Percentiles rank a stretch among this genome's conserved stretches.
phyloP scores from a whole-genome alignment of 2,797 vertebrate species.

The Rhinogobio ventralis region DNA sequence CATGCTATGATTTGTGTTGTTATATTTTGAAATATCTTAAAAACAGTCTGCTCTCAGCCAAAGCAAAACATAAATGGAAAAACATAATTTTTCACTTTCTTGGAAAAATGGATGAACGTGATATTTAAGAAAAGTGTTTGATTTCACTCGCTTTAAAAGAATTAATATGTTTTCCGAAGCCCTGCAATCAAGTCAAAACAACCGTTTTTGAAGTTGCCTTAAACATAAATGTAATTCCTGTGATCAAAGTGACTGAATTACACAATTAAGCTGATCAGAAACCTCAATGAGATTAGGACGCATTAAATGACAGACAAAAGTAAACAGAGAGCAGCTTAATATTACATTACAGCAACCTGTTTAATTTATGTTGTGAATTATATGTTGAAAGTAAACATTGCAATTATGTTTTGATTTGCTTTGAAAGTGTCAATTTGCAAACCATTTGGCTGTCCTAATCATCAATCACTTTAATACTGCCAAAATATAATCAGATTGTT shows the following conservation, averaged over 20 bases:
- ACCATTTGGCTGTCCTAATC: neutral
- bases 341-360: constrained; percentile 14
- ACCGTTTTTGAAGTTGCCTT: constrained; percentile 61
- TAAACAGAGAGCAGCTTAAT: constrained; percentile 40
- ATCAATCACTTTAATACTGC: neutral
- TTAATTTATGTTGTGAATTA: constrained; percentile 1
- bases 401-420: neutral
- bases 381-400: constrained; percentile 22
- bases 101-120: neutral
- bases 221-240: constrained; percentile 62
- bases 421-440: constrained; percentile 2
- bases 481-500: constrained; percentile 36
- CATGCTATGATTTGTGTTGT: neutral
- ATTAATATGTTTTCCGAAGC: constrained; percentile 46
- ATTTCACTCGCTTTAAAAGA: constrained; percentile 47
- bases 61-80: constrained; percentile 37
- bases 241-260: constrained; percentile 74
- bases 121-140: constrained; percentile 44
- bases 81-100: neutral
- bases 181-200: constrained; percentile 31
- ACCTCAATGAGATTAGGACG: constrained; percentile 71
- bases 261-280: constrained; percentile 75
- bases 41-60: neutral
- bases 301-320: constrained; percentile 61
- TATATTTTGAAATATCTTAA: constrained; percentile 1